A percentile compares a stretch with the other conserved stretches of the same genome.
phyloP scores from a whole-genome alignment of 2,888 invertebrate species.

The Dermolepida albohirtum region DNA sequence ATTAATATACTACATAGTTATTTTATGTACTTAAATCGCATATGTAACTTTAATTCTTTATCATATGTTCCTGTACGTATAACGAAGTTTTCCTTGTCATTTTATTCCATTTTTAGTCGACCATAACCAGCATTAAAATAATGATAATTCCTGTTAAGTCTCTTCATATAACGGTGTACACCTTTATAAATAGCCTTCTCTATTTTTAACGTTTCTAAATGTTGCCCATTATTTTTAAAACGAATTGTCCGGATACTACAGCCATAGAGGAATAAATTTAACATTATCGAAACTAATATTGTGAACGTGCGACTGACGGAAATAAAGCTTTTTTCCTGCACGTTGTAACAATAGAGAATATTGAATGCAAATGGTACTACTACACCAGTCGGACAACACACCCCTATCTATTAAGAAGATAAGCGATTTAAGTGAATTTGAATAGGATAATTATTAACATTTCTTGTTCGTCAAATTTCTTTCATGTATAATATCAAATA shows the following conservation, averaged over 20 bases:
- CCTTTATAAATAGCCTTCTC: conserved; percentile 23
- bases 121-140: conserved; percentile 25
- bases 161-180: conserved; percentile 21
- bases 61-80: not conserved
- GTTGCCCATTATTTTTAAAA: conserved; percentile 31
- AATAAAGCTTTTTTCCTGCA: conserved; percentile 4
- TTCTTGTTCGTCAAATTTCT: conserved; percentile 10
- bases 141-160: conserved; percentile 29
- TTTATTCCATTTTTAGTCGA: conserved; percentile 6
- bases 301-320: conserved; percentile 1
- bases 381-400: not conserved
- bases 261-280: conserved; percentile 4
- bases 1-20: no score
- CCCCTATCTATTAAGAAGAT: conserved; percentile 11
- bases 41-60: no score
- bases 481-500: conserved; percentile 7
- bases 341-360: not conserved
- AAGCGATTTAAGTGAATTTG: conserved; percentile 25
- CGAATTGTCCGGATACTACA: conserved; percentile 11
- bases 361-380: no score
- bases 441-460: conserved; percentile 29
- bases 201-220: conserved; percentile 32
- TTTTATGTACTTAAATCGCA: no score
- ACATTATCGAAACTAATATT: conserved; percentile 25
- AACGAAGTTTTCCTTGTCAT: not conserved